A percentile compares a stretch with the other conserved stretches of the same genome.
These are phyloP conservation scores for Cryptus viduatorius DNA, from an alignment of 2,888 invertebrate species.

Conservation along the genomic window DNA sequence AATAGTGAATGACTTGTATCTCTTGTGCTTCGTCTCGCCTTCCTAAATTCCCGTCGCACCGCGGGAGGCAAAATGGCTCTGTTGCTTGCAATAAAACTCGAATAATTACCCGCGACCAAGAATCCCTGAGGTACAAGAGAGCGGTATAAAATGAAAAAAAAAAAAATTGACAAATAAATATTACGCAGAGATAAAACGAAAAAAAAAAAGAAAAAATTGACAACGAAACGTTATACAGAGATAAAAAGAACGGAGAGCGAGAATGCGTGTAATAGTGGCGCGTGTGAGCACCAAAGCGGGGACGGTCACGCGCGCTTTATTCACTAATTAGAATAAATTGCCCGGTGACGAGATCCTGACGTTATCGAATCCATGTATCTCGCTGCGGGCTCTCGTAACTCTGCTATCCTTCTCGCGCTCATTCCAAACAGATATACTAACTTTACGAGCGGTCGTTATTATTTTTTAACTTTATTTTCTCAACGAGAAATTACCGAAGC, in stretches of 20 bases:
- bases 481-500: slow-evolving; percentile 21
- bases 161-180: not conserved
- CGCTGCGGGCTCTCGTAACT: slow-evolving; percentile 19
- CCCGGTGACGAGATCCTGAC: slow-evolving; percentile 73
- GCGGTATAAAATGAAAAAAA: too few relatives aligned
- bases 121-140: slow-evolving; percentile 29
- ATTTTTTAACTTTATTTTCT: slow-evolving; percentile 11
- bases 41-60: slow-evolving; percentile 60
- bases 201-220: not conserved
- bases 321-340: slow-evolving; percentile 78
- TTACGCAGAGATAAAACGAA: too few relatives aligned
- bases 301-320: slow-evolving; percentile 66
- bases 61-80: slow-evolving; percentile 60
- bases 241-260: slow-evolving; percentile 51
- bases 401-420: slow-evolving; percentile 24
- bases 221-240: slow-evolving; percentile 32
- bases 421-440: slow-evolving; percentile 27
- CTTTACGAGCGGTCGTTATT: slow-evolving; percentile 12
- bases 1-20: slow-evolving; percentile 29
- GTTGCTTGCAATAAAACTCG: slow-evolving; percentile 60
- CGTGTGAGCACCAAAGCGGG: slow-evolving; percentile 48
- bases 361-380: slow-evolving; percentile 61
- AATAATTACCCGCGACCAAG: slow-evolving; percentile 54
- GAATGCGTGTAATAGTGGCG: slow-evolving; percentile 56
- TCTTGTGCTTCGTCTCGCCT: slow-evolving; percentile 48